Percentiles rank a stretch among this genome's conserved stretches.
Evolutionary conservation across 2,797 vertebrate genomes (phyloP).

Genomic region (Apogon hyalosoma): DNA sequence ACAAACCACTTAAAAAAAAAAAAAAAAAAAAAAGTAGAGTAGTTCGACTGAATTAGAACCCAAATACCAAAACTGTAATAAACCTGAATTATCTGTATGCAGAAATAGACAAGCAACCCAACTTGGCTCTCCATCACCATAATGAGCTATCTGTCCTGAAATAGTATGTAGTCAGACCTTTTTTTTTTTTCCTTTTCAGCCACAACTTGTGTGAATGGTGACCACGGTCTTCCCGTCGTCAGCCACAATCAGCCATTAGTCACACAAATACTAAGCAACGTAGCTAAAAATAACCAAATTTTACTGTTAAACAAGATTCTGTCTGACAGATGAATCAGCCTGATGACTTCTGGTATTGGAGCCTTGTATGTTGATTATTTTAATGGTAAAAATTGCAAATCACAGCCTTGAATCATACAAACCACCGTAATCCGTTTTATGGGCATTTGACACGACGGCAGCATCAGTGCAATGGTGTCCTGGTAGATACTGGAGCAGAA

Average conservation of each 20-base stretch:
- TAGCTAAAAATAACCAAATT: background rate
- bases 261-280: background rate
- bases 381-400: background rate
- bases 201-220: background rate
- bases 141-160: no score
- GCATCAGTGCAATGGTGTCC: background rate
- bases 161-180: no score
- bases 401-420: background rate
- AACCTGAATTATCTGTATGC: no score
- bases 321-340: background rate
- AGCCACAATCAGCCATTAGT: background rate
- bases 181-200: no score
- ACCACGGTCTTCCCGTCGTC: background rate
- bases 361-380: background rate
- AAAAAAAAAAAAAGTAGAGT: no score
- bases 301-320: background rate
- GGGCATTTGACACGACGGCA: background rate
- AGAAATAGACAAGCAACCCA: no score
- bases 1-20: no score
- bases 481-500: slow-evolving; percentile 19
- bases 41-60: no score
- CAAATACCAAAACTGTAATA: no score
- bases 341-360: background rate
- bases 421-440: background rate
- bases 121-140: no score